Base-by-base conservation (phyloP, 2,113 vertebrate species). In the Reinhardtius hippoglossoides region DNA sequence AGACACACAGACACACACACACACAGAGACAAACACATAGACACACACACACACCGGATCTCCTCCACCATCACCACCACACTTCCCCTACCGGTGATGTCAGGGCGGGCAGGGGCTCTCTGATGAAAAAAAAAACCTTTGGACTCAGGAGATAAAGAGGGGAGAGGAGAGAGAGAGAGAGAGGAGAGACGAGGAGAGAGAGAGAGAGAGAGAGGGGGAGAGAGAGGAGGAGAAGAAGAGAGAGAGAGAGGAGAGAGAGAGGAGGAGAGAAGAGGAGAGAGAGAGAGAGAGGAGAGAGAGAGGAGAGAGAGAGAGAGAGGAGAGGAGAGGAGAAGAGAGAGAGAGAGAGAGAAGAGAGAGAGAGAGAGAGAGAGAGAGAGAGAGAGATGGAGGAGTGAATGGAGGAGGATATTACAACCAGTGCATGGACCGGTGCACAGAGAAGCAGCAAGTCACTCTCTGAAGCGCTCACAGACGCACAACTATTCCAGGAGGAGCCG, bases 31-130 rank as follows among this genome's bases (percentile, higher is more conserved):
- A 21, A 52, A 27, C 56, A 58, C 46, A 27, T 2, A 6, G 54
- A 63, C 15, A n/a, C 50, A 27, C 31, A 18, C 66, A 3, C 9
- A 24, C 46, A 70, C 50, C 52, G 50, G 27, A 54, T n/a, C 55
- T 54, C 21, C 65, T 9, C 7, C 65, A 37, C 67, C 75, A 60
- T 52, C 67, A 57, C 50, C 67, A 61, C 50, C 67, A 61, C 66
- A 81, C 85, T 90, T 85, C 83, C 83, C 71, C 82, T 80, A 37
- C 78, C 67, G 81, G 91, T 94, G 93, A 93, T 93, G 92, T 94
- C 88, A 94, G 83, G 80, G 80, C 77, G 84, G 86, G 75, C 81
- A 87, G 86, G 82, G 86, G 89, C 84, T 90, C 89, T 88, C 83
- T 87, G 80, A 91, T 89, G 85, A 74, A 85, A 60, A 58, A 66